phyloP scores from a whole-genome alignment of 1,140 invertebrate genomes.

The Bombus affinis region DNA sequence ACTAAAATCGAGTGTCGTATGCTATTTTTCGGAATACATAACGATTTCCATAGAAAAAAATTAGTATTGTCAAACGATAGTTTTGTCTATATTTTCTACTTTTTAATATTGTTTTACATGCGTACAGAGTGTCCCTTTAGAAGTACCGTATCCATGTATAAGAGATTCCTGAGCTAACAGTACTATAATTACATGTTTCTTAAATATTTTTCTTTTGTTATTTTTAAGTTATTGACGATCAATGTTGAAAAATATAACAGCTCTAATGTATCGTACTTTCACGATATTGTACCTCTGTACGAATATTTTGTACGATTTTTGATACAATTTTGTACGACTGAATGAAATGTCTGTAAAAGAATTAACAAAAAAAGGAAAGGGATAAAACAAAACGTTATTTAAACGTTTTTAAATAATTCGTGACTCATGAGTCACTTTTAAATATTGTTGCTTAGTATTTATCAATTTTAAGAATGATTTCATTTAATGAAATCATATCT shows the following conservation, averaged over 20 bases:
- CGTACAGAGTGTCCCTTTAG: constrained; percentile 1
- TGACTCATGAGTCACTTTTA: constrained; percentile 17
- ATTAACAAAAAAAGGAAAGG: not conserved
- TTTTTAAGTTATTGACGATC: constrained; percentile 40
- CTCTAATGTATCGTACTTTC: not conserved
- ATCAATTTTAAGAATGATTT: constrained; percentile 30
- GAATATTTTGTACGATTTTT: constrained; percentile 33
- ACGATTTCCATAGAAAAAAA: not conserved
- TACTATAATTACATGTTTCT: not conserved
- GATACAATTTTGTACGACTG: constrained; percentile 13
- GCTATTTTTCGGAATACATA: not conserved
- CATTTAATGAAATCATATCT: constrained; percentile 18
- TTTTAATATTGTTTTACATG: constrained; percentile 20
- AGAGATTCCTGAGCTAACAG: constrained; percentile 34
- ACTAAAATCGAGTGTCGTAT: not conserved
- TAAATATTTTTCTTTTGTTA: not conserved
- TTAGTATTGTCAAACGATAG: not conserved
- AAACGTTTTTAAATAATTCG: constrained; percentile 30
- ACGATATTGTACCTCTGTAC: not conserved
- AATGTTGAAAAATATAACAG: not conserved
- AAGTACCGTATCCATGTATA: not conserved
- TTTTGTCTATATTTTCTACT: not conserved
- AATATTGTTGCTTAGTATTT: constrained; percentile 27
- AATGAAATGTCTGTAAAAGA: not conserved
- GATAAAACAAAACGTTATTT: not conserved